Conservation (phyloP, 1,140 invertebrate genomes). For the Holcopasites calliopsidis region DNA sequence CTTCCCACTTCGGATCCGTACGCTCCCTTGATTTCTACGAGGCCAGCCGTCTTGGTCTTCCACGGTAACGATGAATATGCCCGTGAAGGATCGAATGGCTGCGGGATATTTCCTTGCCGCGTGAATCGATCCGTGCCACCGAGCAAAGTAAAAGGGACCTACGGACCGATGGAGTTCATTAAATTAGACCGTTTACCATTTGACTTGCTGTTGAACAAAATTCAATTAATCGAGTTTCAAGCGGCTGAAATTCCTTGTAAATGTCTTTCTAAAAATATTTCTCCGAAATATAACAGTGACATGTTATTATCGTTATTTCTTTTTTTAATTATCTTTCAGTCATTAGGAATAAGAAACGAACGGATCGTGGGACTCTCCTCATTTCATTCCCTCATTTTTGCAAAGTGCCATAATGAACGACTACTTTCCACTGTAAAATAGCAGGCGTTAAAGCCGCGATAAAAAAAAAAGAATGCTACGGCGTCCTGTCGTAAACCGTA, state of each 20-base stretch:
- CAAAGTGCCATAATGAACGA: conserved; percentile 25
- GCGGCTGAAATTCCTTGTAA: not conserved
- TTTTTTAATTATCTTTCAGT: too few relatives aligned
- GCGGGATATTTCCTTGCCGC: conserved; percentile 22
- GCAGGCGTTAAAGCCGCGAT: conserved; percentile 25
- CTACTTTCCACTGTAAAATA: conserved; percentile 2
- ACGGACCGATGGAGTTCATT: conserved; percentile 17
- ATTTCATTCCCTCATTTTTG: not conserved
- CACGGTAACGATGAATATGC: conserved; percentile 51
- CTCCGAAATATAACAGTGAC: too few relatives aligned
- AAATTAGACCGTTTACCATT: conserved; percentile 20
- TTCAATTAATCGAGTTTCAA: not conserved
- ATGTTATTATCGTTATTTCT: too few relatives aligned
- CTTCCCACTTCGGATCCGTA: conserved; percentile 41
- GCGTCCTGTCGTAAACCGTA: conserved; percentile 28
- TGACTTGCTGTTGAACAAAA: not conserved
- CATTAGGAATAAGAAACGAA: too few relatives aligned
- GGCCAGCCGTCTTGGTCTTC: conserved; percentile 45
- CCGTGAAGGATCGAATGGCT: conserved; percentile 5
- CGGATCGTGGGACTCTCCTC: not conserved
- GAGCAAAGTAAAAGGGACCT: conserved; percentile 18
- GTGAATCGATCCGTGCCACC: conserved; percentile 10
- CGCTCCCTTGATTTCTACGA: conserved; percentile 59
- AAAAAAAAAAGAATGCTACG: conserved; percentile 36
- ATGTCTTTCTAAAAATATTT: too few relatives aligned